Evolutionary conservation across 2,797 vertebrate species (phyloP).

Genomic region (Phrynocephalus guinanensis): DNA sequence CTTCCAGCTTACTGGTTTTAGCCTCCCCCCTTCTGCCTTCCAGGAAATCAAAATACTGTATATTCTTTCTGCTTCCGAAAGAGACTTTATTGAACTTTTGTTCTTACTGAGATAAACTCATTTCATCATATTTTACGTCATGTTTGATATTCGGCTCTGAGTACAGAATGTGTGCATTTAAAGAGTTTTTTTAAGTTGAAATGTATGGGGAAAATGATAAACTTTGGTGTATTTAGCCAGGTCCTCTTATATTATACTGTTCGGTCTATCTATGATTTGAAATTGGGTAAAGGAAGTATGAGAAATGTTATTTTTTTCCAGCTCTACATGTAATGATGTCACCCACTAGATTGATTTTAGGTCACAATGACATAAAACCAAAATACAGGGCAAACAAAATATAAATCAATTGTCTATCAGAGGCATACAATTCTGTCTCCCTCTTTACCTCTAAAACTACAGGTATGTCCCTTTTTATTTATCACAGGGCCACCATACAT

Average conservation of each 20-base stretch:
- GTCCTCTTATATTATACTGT: no score
- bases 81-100: background rate
- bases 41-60: background rate
- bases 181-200: no score
- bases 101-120: no score
- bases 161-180: no score
- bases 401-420: background rate
- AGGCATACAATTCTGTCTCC: background rate
- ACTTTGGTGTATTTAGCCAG: no score
- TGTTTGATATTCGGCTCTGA: no score
- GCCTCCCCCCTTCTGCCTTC: background rate
- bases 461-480: background rate
- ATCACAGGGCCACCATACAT: slow-evolving; percentile 17
- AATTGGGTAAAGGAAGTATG: background rate
- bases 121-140: no score
- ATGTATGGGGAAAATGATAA: no score
- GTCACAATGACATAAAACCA: background rate
- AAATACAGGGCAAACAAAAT: background rate
- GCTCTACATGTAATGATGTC: background rate
- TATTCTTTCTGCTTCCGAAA: background rate
- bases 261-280: background rate
- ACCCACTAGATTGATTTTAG: background rate
- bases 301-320: background rate
- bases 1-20: background rate
- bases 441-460: background rate